Conservation (phyloP, 2,797 vertebrate species). For the Enoplosus armatus region DNA sequence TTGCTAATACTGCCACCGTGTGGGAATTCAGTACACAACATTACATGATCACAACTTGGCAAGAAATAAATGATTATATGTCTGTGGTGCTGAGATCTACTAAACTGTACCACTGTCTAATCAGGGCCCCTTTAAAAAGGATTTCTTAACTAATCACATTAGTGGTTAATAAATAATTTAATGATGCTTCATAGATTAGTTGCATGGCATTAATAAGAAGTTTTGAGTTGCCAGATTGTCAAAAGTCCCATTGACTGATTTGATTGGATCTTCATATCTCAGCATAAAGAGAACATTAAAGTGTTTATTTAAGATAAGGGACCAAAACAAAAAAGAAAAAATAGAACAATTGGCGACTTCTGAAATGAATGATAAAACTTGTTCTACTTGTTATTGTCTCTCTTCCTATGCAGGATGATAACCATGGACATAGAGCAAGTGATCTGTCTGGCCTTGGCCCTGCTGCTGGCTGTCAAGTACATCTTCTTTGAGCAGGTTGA, state of each 20-base stretch:
- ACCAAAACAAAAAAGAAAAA: not conserved
- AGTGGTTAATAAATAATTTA: not conserved
- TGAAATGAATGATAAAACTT: not conserved
- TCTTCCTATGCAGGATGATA: slow-evolving; percentile 79
- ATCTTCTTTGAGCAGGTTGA: slow-evolving; percentile 98
- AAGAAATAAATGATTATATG: no score
- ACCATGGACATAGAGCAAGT: slow-evolving; percentile 97
- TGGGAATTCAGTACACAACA: no score
- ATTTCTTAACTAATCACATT: no score
- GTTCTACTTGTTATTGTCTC: not conserved
- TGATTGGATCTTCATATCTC: not conserved
- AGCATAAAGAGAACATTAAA: not conserved
- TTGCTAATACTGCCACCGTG: no score
- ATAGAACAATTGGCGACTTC: not conserved
- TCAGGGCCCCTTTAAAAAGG: no score
- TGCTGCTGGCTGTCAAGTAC: slow-evolving; percentile 96
- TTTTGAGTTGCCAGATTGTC: no score
- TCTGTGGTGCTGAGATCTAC: no score
- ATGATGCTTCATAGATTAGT: no score
- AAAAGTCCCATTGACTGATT: no score
- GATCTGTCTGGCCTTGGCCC: slow-evolving; percentile 93
- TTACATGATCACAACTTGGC: no score
- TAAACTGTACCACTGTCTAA: no score
- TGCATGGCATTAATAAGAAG: no score
- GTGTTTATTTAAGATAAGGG: not conserved